Conservation (phyloP, 2,113 vertebrate genomes). For the Corvus moneduloides region DNA sequence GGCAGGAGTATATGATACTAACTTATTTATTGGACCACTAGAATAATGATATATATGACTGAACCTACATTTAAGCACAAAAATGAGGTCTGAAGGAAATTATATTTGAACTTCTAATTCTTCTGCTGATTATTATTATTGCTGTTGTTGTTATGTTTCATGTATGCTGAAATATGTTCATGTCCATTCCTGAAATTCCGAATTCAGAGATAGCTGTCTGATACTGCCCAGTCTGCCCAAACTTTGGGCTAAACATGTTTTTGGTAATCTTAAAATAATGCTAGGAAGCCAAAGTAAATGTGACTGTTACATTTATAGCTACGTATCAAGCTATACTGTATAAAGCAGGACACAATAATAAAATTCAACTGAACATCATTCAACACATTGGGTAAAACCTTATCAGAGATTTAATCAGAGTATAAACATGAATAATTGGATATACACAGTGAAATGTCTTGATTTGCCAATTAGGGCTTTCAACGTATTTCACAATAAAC, state of each 20-base stretch:
- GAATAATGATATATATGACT: background rate
- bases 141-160: background rate
- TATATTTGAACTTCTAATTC: background rate
- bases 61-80: background rate
- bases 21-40: background rate
- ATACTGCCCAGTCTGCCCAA: background rate
- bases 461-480: background rate
- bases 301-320: background rate
- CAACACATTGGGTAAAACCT: background rate
- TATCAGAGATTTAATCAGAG: conserved; percentile 4
- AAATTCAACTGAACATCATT: background rate
- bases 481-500: background rate
- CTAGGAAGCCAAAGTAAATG: background rate
- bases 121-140: background rate
- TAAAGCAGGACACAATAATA: background rate
- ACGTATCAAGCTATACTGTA: background rate
- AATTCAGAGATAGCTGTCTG: background rate
- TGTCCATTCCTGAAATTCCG: background rate
- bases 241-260: background rate
- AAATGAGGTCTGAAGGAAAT: background rate
- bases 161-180: background rate
- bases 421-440: background rate
- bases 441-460: background rate
- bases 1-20: background rate
- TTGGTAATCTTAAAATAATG: background rate